A percentile compares a stretch with the other conserved stretches of the same genome.
Evolutionary conservation across 92 coral and sea anemone species (phyloP).

Genomic region (Micromussa lordhowensis): DNA sequence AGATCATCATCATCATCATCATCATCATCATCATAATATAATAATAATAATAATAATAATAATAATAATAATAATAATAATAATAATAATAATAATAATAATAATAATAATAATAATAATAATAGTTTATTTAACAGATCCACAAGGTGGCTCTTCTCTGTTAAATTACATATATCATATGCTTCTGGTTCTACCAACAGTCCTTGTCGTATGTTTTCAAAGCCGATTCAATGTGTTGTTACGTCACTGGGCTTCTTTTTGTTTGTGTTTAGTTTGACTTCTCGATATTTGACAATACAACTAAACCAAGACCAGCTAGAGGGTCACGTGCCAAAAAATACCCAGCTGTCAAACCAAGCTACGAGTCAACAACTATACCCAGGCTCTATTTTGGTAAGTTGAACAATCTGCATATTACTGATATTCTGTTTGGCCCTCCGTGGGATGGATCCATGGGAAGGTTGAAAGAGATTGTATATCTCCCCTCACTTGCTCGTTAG

Average conservation of each 20-base stretch:
- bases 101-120: too few species aligned
- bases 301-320: slow-evolving; percentile 69
- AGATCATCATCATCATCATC: too few species aligned
- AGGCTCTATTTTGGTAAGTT: slow-evolving; percentile 88
- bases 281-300: slow-evolving; percentile 85
- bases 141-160: too few species aligned
- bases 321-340: slow-evolving; percentile 85
- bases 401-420: neutral
- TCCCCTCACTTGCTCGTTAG: neutral
- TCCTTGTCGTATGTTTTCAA: too few species aligned
- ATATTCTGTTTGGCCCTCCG: neutral
- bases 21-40: too few species aligned
- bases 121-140: too few species aligned
- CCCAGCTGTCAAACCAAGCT: slow-evolving; percentile 83
- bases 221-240: neutral
- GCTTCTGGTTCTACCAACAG: too few species aligned
- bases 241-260: neutral
- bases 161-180: too few species aligned
- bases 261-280: slow-evolving; percentile 81
- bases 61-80: too few species aligned
- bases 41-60: too few species aligned
- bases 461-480: neutral
- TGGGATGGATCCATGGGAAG: neutral
- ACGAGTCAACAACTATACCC: slow-evolving; percentile 79
- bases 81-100: too few species aligned